phyloP scores from a whole-genome alignment of 2,888 invertebrate species.

The Muschampia plurimacula region DNA sequence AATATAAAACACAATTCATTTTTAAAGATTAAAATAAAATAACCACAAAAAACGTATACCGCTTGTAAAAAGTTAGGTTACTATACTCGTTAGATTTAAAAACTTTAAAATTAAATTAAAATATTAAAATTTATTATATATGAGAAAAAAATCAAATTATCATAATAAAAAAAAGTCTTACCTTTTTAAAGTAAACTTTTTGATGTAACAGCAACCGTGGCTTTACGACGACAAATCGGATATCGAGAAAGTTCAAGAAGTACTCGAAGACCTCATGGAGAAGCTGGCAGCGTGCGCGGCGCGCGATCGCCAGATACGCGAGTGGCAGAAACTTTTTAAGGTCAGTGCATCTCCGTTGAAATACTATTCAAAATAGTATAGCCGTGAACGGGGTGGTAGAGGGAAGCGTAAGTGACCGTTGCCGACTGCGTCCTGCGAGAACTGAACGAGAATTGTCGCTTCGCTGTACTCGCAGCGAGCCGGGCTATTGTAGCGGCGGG shows the following conservation, averaged over 20 bases:
- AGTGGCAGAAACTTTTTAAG: constrained; percentile 94
- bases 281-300: constrained; percentile 87
- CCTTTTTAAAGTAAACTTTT: neutral
- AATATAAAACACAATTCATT: too few relatives aligned
- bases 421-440: constrained; percentile 20
- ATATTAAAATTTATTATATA: too few relatives aligned
- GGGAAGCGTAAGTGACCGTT: neutral
- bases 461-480: neutral
- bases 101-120: too few relatives aligned
- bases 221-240: constrained; percentile 90
- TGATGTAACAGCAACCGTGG: constrained; percentile 88
- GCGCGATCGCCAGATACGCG: constrained; percentile 90
- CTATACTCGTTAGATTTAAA: too few relatives aligned
- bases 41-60: too few relatives aligned
- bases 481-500: neutral
- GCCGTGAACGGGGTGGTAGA: neutral
- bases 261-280: constrained; percentile 87
- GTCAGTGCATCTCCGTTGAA: constrained; percentile 65
- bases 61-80: too few relatives aligned
- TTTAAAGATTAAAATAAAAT: too few relatives aligned
- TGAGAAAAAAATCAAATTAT: neutral
- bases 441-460: constrained; percentile 3
- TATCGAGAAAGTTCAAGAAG: constrained; percentile 87
- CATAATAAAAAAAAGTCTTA: neutral
- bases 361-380: too few relatives aligned